Evolutionary conservation across 64 coral and sea anemone genomes (phyloP).

Genomic region (Montipora capricornis): DNA sequence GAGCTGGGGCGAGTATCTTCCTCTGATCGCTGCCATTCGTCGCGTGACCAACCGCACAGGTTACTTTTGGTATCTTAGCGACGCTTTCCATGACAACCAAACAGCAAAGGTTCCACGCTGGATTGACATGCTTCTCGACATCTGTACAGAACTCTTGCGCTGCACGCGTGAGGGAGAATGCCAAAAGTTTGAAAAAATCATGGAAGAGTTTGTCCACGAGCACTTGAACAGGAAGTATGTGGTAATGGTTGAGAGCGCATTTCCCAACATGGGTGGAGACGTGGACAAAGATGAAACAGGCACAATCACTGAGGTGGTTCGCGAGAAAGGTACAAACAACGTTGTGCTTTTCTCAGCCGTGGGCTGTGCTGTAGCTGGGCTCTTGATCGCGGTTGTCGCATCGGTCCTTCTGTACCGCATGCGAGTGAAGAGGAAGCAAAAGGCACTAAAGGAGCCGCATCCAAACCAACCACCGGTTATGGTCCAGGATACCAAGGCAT

Average conservation of each 20-base stretch:
- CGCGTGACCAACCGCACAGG: constrained; percentile 23
- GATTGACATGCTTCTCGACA: constrained; percentile 6
- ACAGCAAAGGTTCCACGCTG: constrained; percentile 16
- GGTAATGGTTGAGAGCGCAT: not conserved
- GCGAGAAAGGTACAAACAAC: not conserved
- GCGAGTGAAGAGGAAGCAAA: too few species aligned
- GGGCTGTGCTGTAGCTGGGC: too few species aligned
- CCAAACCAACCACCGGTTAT: too few species aligned
- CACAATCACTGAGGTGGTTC: not conserved
- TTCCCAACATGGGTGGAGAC: constrained; percentile 49
- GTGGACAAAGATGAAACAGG: not conserved
- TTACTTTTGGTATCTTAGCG: constrained; percentile 27
- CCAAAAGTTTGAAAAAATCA: too few species aligned
- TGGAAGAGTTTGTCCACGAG: too few species aligned
- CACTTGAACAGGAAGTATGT: too few species aligned
- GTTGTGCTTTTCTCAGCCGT: too few species aligned
- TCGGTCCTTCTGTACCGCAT: too few species aligned
- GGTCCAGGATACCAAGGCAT: too few species aligned
- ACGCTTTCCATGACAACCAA: constrained; percentile 7
- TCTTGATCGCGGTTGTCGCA: too few species aligned
- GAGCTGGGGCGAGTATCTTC: not conserved
- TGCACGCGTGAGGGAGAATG: not conserved
- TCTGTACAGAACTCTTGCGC: constrained; percentile 20
- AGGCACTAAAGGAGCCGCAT: too few species aligned
- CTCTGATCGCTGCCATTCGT: constrained; percentile 39